Conservation (phyloP, 2,113 vertebrate species). For the Octodon degus region DNA sequence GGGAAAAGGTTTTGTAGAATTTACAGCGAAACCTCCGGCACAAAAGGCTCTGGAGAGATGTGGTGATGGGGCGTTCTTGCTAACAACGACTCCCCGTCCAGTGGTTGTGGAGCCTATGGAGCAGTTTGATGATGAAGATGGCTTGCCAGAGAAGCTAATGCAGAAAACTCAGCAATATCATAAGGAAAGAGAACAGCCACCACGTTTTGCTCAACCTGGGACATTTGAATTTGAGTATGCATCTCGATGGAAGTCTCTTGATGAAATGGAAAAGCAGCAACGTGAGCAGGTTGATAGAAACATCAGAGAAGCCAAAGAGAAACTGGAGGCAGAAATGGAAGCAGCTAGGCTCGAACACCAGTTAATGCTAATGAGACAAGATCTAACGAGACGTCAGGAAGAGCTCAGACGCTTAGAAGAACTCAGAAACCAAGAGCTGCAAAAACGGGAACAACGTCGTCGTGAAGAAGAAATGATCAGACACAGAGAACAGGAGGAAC, state of each 20-base stretch:
- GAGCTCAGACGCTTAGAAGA: constrained; percentile 97
- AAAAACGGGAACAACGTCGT: constrained; percentile 96
- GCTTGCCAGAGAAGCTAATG: constrained; percentile 95
- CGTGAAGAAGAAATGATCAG: constrained; percentile 96
- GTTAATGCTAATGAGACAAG: constrained; percentile 99
- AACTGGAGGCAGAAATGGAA: constrained; percentile 98
- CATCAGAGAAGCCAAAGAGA: constrained; percentile 97
- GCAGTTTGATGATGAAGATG: constrained; percentile 97
- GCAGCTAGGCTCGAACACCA: constrained; percentile 98
- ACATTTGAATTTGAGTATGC: constrained; percentile 99
- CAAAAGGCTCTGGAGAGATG: constrained; percentile 97
- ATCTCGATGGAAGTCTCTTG: constrained; percentile 97
- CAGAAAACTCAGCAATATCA: constrained; percentile 96
- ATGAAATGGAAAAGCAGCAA: constrained; percentile 98
- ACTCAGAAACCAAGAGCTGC: constrained; percentile 97
- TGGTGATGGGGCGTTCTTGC: constrained; percentile 95
- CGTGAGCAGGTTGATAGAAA: constrained; percentile 96
- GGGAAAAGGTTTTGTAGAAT: constrained; percentile 96
- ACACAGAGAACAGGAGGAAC: constrained; percentile 96
- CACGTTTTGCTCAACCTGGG: constrained; percentile 96
- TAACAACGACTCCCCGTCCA: constrained; percentile 96
- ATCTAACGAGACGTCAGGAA: constrained; percentile 98
- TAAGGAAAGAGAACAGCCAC: constrained; percentile 95
- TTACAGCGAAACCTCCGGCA: constrained; percentile 95
- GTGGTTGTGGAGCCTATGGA: constrained; percentile 97